Base-by-base conservation (phyloP, 2,888 invertebrate species). In the Sinelater perroti region DNA sequence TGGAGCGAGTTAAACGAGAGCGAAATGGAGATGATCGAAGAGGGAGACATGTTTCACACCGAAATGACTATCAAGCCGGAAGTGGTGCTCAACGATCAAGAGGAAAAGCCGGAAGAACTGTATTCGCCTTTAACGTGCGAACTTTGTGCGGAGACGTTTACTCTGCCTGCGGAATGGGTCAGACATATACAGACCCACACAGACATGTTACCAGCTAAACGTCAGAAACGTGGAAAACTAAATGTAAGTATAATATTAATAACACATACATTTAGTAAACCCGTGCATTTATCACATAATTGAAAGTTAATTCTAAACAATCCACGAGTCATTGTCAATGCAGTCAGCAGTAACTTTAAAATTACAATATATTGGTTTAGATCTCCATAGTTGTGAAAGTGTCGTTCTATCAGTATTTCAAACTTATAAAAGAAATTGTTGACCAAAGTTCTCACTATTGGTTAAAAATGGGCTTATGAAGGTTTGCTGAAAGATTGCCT, bases 121-220 rank as follows among this genome's bases (percentile, higher is more conserved):
- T 91, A 89, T 75, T 89, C 90, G 16, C 90, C 91, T 33, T 78
- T 92, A 65, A 86, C 89, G 7, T 93, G 93, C 77, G 92, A 93
- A 77, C 81, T 91, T 72, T 93, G 93, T 76, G 88, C 90, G 69
- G 90, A 90, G 80, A 88, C 90, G 63, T 93, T 91, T 78, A 87
- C 88, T 50, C 83, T 90, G 69, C 91, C 92, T 54, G 90, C 87
- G 10, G 90, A 89, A 59, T 90, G 92, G 89, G 91, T 92, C 62
- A 84, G 89, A 21, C 93, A 93, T 77, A 89, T 92, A 73, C 89
- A 91, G 78, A 85, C 85, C 1, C 93, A 93, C 76, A 87, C 90
- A 1, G 86, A 85, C 70, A 80, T 83, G 78, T 74, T 80, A 49
- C 79, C 78, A 51, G 82, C 81, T 44, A 82, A 85, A 70, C 71